Base-by-base conservation (phyloP, 1,140 invertebrate species). In the Drosophila varians region DNA sequence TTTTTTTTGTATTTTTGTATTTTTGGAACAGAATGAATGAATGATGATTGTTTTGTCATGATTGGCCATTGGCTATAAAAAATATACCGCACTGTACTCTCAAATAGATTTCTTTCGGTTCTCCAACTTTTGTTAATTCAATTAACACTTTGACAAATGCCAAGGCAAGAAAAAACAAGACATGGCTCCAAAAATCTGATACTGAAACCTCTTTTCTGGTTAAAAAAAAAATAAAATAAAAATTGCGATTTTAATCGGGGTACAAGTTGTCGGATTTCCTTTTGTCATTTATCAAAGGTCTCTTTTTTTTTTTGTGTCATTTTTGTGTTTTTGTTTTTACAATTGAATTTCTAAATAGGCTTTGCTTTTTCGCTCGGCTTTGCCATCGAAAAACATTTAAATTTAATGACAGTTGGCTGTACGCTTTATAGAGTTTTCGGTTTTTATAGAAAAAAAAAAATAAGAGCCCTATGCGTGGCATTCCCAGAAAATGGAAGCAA, bases 311-410 rank as follows among this genome's bases (percentile, higher is more conserved):
- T 25, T 45, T 45, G 19, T 6, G 4, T 28, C 9, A 16, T 36
- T 21, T 38, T 21, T 51, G 40, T 49, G 26, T 40, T 26, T 56
- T 31, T 42, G 53, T 72, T 79, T 70, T 72, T 54, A 65, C 78
- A 74, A 83, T 86, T 79, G 80, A 86, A 86, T 86, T 80, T 84
- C 72, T 86, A 86, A n/a, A 84, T 86, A 80, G 79, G 66, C 72
- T 75, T 7, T 56, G 19, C 12, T 18, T n/a, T 34, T 12, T 25
- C 53, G n/a, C 53, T 18, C 42, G 54, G 74, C 55, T 57, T 74
- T 8, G 71, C 60, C 76, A 80, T 84, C 72, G 76, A 86, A 84
- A 86, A 84, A 60, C 80, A 86, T 84, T 84, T 84, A 86, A 84
- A 80, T 80, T 86, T 86, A 86, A 84, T 84, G 80, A 68, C 66